A percentile compares a stretch with the other conserved stretches of the same genome.
Conservation (phyloP, 2,113 vertebrate genomes). For the Protobothrops mucrosquamatus region DNA sequence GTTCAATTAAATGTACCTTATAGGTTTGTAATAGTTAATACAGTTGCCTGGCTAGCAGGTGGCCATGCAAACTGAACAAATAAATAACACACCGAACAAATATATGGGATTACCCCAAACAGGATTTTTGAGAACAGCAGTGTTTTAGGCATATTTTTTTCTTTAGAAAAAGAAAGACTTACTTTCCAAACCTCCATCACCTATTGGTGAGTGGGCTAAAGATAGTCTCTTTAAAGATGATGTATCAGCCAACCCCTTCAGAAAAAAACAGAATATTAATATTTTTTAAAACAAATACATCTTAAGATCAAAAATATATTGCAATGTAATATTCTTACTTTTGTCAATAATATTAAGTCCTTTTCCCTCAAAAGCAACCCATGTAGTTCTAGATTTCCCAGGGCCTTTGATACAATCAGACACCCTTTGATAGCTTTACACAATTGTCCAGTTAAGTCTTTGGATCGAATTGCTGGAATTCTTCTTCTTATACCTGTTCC, state of each 20-base stretch:
- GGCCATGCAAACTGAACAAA: background rate
- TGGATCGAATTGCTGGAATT: slow-evolving; percentile 81
- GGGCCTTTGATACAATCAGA: slow-evolving; percentile 74
- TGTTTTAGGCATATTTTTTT: background rate
- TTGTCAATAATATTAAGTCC: slow-evolving; percentile 83
- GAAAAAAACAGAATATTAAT: slow-evolving; percentile 18
- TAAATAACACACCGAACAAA: background rate
- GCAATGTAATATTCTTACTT: slow-evolving; percentile 71
- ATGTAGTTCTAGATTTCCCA: slow-evolving; percentile 86
- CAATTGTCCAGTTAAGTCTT: slow-evolving; percentile 85
- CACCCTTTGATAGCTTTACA: slow-evolving; percentile 86
- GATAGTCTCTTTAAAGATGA: slow-evolving; percentile 82
- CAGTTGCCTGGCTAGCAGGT: background rate
- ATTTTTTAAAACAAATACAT: background rate
- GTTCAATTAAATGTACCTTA: background rate
- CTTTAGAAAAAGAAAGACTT: slow-evolving; percentile 57
- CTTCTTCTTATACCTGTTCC: slow-evolving; percentile 73
- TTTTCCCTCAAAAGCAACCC: slow-evolving; percentile 84
- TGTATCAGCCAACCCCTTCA: slow-evolving; percentile 84
- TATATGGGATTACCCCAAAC: background rate
- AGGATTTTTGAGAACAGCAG: background rate
- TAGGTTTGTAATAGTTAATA: background rate
- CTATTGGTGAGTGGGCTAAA: slow-evolving; percentile 86
- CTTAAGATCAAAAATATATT: background rate
- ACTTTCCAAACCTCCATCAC: slow-evolving; percentile 90